These are phyloP conservation scores for Eupithecia abbreviata DNA, from an alignment of 2,888 invertebrate genomes.

Conservation along the genomic window DNA sequence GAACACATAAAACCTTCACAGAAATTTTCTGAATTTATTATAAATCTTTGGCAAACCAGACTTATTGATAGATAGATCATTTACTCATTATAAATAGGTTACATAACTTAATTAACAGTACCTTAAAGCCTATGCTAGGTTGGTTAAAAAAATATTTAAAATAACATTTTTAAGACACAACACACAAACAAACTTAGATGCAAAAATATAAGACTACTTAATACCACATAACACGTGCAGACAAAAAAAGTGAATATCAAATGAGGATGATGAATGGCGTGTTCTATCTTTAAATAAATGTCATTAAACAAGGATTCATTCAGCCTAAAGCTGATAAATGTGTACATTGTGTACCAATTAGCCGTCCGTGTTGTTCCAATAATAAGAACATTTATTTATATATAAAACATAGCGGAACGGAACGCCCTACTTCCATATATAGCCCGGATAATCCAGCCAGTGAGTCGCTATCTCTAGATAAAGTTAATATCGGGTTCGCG, in stretches of 20 bases:
- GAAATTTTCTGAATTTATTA: neutral
- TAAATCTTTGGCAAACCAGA: neutral
- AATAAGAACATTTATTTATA: conserved; percentile 12
- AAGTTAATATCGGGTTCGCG: conserved; percentile 27
- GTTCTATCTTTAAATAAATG: neutral
- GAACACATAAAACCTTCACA: neutral
- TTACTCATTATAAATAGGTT: no score
- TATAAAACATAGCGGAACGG: conserved; percentile 19
- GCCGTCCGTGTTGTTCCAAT: conserved; percentile 25
- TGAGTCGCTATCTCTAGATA: conserved; percentile 31
- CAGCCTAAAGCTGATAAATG: conserved; percentile 13
- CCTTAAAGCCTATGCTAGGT: no score
- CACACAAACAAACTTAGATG: no score
- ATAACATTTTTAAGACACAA: no score
- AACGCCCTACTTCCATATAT: conserved; percentile 34
- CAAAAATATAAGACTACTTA: no score
- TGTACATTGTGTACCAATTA: conserved; percentile 9
- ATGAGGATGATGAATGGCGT: neutral
- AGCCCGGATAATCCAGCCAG: conserved; percentile 30
- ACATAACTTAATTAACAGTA: no score
- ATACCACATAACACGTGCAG: no score
- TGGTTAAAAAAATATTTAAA: no score
- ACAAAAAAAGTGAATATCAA: no score
- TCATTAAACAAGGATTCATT: neutral
- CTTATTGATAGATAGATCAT: no score